Percentiles rank a stretch among this genome's conserved stretches.
These are phyloP conservation scores for Tipula confusa DNA, from an alignment of 2,888 invertebrate species.

Conservation along the genomic window DNA sequence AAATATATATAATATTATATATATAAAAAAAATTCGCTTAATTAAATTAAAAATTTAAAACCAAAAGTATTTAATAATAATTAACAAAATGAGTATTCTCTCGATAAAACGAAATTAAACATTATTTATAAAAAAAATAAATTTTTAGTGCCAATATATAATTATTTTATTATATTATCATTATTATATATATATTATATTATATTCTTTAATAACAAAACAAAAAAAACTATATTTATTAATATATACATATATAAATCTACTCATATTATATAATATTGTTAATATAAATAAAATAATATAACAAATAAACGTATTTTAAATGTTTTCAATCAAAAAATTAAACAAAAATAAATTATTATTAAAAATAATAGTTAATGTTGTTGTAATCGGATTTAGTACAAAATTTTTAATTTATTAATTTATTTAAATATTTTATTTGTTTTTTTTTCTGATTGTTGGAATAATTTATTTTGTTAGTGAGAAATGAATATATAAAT, in stretches of 20 bases:
- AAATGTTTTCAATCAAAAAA: constrained; percentile 16
- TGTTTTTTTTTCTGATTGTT: neutral
- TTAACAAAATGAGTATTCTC: neutral
- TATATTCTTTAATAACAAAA: neutral
- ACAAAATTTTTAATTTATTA: neutral
- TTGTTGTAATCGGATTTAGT: constrained; percentile 20
- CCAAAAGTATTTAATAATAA: neutral
- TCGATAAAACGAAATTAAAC: neutral
- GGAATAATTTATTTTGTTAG: neutral
- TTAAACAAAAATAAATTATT: neutral
- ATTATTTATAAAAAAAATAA: neutral
- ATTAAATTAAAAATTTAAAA: neutral
- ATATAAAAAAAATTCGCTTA: neutral
- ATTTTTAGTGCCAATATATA: constrained; percentile 25
- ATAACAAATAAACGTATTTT: neutral
- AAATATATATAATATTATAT: too few relatives aligned
- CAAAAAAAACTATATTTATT: neutral
- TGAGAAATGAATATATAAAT: neutral
- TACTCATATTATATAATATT: constrained; percentile 3
- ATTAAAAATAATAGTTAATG: neutral
- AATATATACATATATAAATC: neutral
- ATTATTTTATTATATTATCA: constrained; percentile 6
- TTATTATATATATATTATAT: neutral
- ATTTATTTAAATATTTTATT: too few relatives aligned
- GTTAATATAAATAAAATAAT: constrained; percentile 3